These are phyloP conservation scores for Lucifuga dentata DNA, from an alignment of 2,113 vertebrate genomes.

Conservation along the genomic window DNA sequence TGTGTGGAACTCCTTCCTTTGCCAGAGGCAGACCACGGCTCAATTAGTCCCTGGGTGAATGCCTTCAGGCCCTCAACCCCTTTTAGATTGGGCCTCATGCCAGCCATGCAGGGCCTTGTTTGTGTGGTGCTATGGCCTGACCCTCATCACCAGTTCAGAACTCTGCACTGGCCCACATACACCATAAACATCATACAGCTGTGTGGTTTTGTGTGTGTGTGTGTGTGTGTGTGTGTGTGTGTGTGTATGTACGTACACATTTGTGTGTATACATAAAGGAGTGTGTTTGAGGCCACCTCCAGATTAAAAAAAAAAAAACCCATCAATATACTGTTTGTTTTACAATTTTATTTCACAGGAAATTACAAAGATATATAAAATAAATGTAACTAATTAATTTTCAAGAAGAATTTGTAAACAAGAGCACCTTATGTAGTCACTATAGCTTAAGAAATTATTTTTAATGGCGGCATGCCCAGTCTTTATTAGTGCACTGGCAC, in stretches of 20 bases:
- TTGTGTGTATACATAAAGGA: not conserved
- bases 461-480: too few relatives aligned
- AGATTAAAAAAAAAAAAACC: too few relatives aligned
- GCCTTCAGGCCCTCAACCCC: conserved; percentile 60
- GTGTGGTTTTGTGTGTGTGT: conserved; percentile 50
- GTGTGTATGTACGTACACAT: conserved; percentile 11
- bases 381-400: too few relatives aligned
- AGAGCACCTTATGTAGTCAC: too few relatives aligned
- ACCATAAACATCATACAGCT: conserved; percentile 73
- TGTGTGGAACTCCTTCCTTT: conserved; percentile 62
- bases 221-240: conserved; percentile 29
- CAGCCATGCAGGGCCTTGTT: conserved; percentile 66
- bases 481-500: too few relatives aligned
- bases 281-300: conserved; percentile 28
- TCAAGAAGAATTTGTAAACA: too few relatives aligned
- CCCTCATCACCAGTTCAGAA: conserved; percentile 52
- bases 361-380: too few relatives aligned
- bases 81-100: conserved; percentile 67
- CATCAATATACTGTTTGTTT: too few relatives aligned
- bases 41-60: conserved; percentile 68
- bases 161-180: conserved; percentile 60
- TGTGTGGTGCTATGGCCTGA: conserved; percentile 56
- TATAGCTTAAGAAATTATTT: too few relatives aligned
- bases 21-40: conserved; percentile 49
- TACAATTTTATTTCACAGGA: too few relatives aligned